Evolutionary conservation across 2,113 vertebrate species (phyloP).

Genomic region (Petrocephalus microphthalmus): DNA sequence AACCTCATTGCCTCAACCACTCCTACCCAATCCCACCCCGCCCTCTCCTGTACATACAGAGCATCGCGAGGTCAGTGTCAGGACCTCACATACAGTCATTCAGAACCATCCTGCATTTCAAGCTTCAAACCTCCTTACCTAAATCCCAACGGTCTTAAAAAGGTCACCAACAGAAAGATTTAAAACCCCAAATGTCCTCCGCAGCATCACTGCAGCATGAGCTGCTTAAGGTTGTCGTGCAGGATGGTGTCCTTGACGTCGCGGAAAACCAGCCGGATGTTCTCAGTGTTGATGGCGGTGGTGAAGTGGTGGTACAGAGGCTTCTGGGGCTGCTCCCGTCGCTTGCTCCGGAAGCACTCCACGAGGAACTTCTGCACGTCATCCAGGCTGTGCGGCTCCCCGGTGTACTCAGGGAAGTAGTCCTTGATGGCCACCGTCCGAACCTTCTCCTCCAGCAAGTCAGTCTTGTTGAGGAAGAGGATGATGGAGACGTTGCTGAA

Average conservation of each 20-base stretch:
- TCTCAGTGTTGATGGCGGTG: constrained; percentile 85
- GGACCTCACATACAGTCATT: not conserved
- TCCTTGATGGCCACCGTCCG: constrained; percentile 77
- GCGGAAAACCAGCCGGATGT: constrained; percentile 81
- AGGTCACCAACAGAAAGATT: not conserved
- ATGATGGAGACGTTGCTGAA: constrained; percentile 89
- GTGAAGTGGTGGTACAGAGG: constrained; percentile 85
- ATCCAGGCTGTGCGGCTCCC: constrained; percentile 71
- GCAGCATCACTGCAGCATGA: constrained; percentile 77
- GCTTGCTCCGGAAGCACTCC: constrained; percentile 78
- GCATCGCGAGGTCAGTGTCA: not conserved
- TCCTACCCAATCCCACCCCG: not conserved
- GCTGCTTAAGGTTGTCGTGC: constrained; percentile 86
- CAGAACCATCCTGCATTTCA: not conserved
- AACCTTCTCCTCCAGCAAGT: constrained; percentile 84
- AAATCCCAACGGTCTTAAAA: not conserved
- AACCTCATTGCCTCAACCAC: not conserved
- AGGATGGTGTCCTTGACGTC: constrained; percentile 86
- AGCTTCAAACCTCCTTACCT: not conserved
- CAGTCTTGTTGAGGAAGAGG: constrained; percentile 84
- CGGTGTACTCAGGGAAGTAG: constrained; percentile 76
- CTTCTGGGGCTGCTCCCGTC: constrained; percentile 82
- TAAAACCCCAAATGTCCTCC: constrained; percentile 21
- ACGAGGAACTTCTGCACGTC: constrained; percentile 83
- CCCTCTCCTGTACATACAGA: not conserved